Base-by-base conservation (phyloP, 2,888 invertebrate genomes). In the Thera obeliscata region DNA sequence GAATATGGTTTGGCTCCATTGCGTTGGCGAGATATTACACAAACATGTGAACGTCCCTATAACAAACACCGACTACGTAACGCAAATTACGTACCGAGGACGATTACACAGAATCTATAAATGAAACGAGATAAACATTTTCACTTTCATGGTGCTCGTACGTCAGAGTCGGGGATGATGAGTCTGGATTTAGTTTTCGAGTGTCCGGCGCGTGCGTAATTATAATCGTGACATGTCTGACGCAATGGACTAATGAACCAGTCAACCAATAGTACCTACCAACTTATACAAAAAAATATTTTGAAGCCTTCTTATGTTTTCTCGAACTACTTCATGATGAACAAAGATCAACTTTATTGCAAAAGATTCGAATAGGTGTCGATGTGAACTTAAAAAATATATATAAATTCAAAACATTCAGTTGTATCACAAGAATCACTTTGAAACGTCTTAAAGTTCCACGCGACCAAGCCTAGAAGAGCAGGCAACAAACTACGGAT, bases 141-240 rank as follows among this genome's bases (percentile, higher is more conserved):
- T 76, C 78, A 81, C 75, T 85, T 85, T 84, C 81, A 80, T 75
- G 81, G 82, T 22, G 56, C 22, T 41, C 81, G 78, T 80, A 88
- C 92, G 92, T 92, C 91, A 91, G 80, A 75, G 73, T 54, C 59
- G 33, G 66, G 61, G 75, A 78, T 89, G 87, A 89, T 90, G 86
- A 87, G 87, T 88, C 81, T 84, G 78, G 85, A 87, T 86, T 87
- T 86, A 81, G 85, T 79, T 86, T 85, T 88, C 83, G 83, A 87
- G 88, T 86, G 85, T 81, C 79, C 74, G 75, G 77, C 81, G 75
- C 74, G 76, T 77, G 77, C 79, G 86, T 88, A 88, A 89, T 90
- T 89, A 90, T 88, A 90, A 85, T 81, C 78, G 82, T 88, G 87
- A 87, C 84, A 83, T 74, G 50, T 70, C 77, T 86, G 88, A 85